phyloP scores from a whole-genome alignment of 2,888 invertebrate genomes.

The Dichetophora obliterata region DNA sequence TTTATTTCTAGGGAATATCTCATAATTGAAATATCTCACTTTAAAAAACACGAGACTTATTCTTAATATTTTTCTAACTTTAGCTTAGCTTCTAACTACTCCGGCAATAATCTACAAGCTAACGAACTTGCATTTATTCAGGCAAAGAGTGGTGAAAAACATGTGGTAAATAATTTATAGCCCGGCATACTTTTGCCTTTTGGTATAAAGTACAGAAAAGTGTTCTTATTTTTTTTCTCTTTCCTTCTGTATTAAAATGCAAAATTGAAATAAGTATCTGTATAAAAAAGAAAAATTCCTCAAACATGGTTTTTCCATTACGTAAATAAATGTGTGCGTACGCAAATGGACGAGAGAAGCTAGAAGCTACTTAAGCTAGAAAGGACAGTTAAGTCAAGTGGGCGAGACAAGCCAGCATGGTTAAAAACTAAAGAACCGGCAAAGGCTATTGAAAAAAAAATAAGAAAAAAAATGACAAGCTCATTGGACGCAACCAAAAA shows the following conservation, averaged over 20 bases:
- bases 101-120: too few relatives aligned
- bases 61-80: too few relatives aligned
- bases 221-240: constrained; percentile 8
- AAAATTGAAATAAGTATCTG: constrained; percentile 59
- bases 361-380: constrained; percentile 45
- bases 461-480: background rate
- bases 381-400: constrained; percentile 44
- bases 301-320: constrained; percentile 67
- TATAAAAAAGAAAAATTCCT: constrained; percentile 60
- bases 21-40: too few relatives aligned
- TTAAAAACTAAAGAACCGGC: constrained; percentile 29
- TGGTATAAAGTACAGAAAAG: constrained; percentile 3
- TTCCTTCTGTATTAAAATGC: constrained; percentile 38
- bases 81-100: too few relatives aligned
- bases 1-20: too few relatives aligned
- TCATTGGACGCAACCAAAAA: background rate
- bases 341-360: constrained; percentile 45
- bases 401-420: constrained; percentile 13
- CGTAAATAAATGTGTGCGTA: constrained; percentile 63
- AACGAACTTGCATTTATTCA: too few relatives aligned
- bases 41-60: too few relatives aligned
- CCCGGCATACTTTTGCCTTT: constrained; percentile 62
- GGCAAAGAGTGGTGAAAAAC: too few relatives aligned
- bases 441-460: constrained; percentile 14
- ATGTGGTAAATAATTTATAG: constrained; percentile 62